Evolutionary conservation across 2,797 vertebrate species (phyloP), one percentile per base, ranked within the genome.

Genomic region (Thaleichthys pacificus): DNA sequence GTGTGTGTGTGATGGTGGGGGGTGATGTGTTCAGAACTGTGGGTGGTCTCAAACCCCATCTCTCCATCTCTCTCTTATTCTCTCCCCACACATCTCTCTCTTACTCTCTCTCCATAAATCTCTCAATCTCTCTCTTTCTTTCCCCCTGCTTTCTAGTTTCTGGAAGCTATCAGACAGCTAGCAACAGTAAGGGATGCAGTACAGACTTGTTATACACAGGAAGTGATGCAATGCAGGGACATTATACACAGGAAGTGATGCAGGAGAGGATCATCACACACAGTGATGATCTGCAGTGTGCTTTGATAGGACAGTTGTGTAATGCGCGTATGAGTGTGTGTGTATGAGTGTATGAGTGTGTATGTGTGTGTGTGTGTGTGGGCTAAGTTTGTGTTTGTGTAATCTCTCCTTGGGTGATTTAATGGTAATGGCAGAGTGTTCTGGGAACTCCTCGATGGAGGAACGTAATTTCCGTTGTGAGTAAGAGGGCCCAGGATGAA

Each of bases 31-130:
- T 84, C 83, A 78, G 79, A 78, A 75, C 85, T 51, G 87, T 92
- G 91, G 91, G 91, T 91, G 91, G 91, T 93, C 91, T 85, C 60
- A 35, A 35, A 35, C 32, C 32, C 32, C 32, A 35, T 35, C 6
- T 35, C 32, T 35, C 32, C 7, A 35, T 35, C 32, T 35, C 32
- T 35, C 32, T 35, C 32, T 35, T 35, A 35, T 4, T 35, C 32
- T 35, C 32, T 35, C 32, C 7, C 32, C 32, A 35, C 1, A 35
- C 81, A 51, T 51, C 49, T 51, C 49, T 51, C 12, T 51, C 49
- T 51, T 51, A 17, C 49, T 51, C 49, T 51, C 49, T 17, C 49
- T 5, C 11, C 32, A 35, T 8, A 35, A 2, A 35, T 35, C 32
- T 35, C 32, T 35, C 32, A 1, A 35, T 35, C 32, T 35, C 32